A percentile compares a stretch with the other conserved stretches of the same genome.
phyloP scores from a whole-genome alignment of 2,888 invertebrate species.

The Drosophila parthenogenetica region DNA sequence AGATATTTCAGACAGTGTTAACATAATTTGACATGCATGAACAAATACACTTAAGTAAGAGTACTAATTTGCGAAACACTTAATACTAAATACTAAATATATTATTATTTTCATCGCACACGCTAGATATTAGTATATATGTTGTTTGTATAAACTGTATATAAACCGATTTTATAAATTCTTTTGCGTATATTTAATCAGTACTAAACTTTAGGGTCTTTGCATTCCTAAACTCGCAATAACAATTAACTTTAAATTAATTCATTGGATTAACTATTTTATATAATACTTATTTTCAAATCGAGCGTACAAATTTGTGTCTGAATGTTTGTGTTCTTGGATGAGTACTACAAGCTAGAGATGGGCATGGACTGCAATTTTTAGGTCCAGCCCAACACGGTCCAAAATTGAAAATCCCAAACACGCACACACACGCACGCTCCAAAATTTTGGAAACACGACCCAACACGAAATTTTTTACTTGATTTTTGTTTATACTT shows the following conservation, averaged over 20 bases:
- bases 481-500: no score
- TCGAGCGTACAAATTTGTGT: conserved; percentile 12
- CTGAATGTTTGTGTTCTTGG: not conserved
- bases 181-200: conserved; percentile 75
- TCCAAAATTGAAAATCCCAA: no score
- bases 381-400: no score
- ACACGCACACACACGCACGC: no score
- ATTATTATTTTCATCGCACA: conserved; percentile 19
- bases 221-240: conserved; percentile 59
- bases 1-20: conserved; percentile 1
- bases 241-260: conserved; percentile 58
- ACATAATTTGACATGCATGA: conserved; percentile 7
- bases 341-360: conserved; percentile 15
- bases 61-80: conserved; percentile 13
- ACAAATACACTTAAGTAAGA: not conserved
- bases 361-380: no score
- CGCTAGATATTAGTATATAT: conserved; percentile 9
- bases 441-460: no score
- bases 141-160: conserved; percentile 49
- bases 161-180: conserved; percentile 77
- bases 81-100: not conserved
- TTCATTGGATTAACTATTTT: conserved; percentile 20
- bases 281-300: conserved; percentile 21
- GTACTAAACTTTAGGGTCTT: conserved; percentile 62
- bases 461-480: no score